Evolutionary conservation across 2,888 invertebrate genomes (phyloP).

Genomic region (Lasioglossum calceatum): DNA sequence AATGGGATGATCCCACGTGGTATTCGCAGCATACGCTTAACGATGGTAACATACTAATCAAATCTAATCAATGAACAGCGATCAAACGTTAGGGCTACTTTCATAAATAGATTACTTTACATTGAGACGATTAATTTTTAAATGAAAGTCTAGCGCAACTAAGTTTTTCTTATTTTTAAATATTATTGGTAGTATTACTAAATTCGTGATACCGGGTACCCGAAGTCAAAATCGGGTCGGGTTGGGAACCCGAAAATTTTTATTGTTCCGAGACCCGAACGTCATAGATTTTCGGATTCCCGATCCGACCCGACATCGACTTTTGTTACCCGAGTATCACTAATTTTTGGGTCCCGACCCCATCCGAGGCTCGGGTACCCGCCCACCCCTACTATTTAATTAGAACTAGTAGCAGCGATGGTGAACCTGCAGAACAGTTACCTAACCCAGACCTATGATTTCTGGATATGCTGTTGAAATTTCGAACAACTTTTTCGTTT

Average conservation of each 20-base stretch:
- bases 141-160: background rate
- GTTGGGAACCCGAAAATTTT: no score
- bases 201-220: no score
- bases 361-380: no score
- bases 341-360: no score
- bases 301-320: no score
- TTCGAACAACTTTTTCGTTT: background rate
- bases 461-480: background rate
- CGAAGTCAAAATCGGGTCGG: no score
- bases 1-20: slow-evolving; percentile 86
- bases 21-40: slow-evolving; percentile 75
- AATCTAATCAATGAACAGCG: background rate
- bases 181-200: background rate
- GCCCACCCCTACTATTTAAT: no score
- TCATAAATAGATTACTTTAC: background rate
- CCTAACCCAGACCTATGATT: background rate
- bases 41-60: slow-evolving; percentile 71
- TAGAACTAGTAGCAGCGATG: background rate
- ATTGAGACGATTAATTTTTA: background rate
- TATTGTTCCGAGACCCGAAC: no score
- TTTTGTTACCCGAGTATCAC: no score
- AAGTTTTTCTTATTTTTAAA: background rate
- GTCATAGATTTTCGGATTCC: no score
- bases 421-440: background rate
- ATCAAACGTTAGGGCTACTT: background rate